Evolutionary conservation across 1,140 invertebrate species (phyloP), one percentile per base, ranked within the genome.

Genomic region (Batillaria attramentaria): DNA sequence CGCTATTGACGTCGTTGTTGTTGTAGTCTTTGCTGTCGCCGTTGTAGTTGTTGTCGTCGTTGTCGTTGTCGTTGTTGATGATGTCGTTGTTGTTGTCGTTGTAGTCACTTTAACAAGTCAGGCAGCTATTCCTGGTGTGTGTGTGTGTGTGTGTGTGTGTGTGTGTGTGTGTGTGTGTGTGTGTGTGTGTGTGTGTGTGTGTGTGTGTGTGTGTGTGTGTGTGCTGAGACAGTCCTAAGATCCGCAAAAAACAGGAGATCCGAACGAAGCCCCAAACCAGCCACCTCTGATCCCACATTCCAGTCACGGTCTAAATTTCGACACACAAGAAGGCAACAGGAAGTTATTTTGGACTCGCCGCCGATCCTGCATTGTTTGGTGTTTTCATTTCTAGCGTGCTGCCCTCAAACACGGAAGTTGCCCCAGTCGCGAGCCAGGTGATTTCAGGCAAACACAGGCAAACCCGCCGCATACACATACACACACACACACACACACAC

Each of bases 191-290:
- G 24, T 50, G 24, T 50, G 24, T 50, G 24, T 50, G 24, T 50
- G 46, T 50, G 46, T 50, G 46, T 50, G 46, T 50, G 46, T 50
- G 46, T 50, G 46, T 50, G 46, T 50, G 46, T 50, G 46, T 50
- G 46, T 50, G 46, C 24, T 50, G 10, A 10, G 10, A 24, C 24
- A 10, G 24, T 50, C 46, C 46, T 13, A 24, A 50, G 10, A 50
- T 10, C 10, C 10, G 10, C 24, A 50, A 50, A 24, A 10, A 50
- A 24, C 46, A 50, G 46, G 46, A 50, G 10, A 24, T 50, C 10
- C 24, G 46, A 50, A 50, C 46, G 10, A 10, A n/a, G n/a, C n/a
- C n/a, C n/a, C n/a, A n/a, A n/a, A n/a, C n/a, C n/a, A n/a, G n/a
- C 24, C 46, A 13, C 46, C 46, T 50, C 46, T 24, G 10, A 24